Evolutionary conservation across 1,140 invertebrate species (phyloP).

Genomic region (Anastrepha obliqua): DNA sequence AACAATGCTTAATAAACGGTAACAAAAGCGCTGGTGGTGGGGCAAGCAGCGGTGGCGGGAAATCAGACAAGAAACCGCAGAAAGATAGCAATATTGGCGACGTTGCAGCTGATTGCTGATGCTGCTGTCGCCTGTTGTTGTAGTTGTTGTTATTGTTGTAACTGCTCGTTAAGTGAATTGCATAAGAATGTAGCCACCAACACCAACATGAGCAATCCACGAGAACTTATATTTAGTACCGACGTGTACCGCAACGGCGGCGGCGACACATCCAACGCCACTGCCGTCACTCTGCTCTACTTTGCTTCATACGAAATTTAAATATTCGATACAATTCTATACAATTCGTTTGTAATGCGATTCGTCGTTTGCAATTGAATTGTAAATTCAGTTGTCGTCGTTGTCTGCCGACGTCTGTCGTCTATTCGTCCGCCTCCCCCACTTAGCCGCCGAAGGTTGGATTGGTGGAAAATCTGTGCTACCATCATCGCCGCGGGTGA

Average conservation of each 20-base stretch:
- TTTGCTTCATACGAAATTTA: conserved; percentile 37
- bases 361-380: conserved; percentile 49
- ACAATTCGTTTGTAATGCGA: conserved; percentile 49
- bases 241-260: not conserved
- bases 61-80: not conserved
- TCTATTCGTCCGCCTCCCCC: not conserved
- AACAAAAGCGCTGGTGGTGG: conserved; percentile 33
- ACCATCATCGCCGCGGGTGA: conserved; percentile 18
- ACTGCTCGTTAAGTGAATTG: conserved; percentile 44
- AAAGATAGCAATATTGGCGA: not conserved
- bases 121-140: not conserved
- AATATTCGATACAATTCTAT: conserved; percentile 29
- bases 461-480: conserved; percentile 51
- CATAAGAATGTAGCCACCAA: conserved; percentile 19
- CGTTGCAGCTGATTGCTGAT: conserved; percentile 1
- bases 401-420: conserved; percentile 2
- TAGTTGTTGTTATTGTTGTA: not conserved
- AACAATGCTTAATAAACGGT: conserved; percentile 52
- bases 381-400: conserved; percentile 50
- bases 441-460: not conserved
- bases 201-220: not conserved
- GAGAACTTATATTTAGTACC: not conserved
- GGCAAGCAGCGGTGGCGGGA: not conserved
- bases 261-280: not conserved
- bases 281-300: conserved; percentile 23